Percentiles rank a stretch among this genome's conserved stretches.
These are phyloP conservation scores for Clarias platycephalus DNA, from an alignment of 2,797 vertebrate species.

Conservation along the genomic window DNA sequence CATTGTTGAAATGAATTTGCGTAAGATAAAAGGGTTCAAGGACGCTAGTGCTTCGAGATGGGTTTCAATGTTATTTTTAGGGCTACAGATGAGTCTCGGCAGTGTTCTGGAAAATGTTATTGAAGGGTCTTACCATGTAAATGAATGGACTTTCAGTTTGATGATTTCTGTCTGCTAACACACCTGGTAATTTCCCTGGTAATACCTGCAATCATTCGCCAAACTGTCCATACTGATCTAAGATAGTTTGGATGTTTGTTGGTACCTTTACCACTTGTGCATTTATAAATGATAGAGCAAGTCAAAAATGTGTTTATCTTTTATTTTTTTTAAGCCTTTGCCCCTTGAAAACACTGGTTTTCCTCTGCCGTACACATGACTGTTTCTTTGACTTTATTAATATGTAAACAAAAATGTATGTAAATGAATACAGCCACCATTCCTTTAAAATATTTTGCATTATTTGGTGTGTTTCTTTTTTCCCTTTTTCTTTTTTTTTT, in stretches of 20 bases:
- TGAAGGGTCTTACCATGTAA: background rate
- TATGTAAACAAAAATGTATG: background rate
- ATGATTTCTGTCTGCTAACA: background rate
- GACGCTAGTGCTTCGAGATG: no score
- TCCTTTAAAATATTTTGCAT: slow-evolving; percentile 7
- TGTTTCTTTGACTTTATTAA: background rate
- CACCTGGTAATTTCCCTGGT: background rate
- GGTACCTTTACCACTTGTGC: background rate
- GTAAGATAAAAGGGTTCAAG: no score
- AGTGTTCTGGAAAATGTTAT: background rate
- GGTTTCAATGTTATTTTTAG: background rate
- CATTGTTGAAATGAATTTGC: background rate
- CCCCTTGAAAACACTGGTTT: background rate
- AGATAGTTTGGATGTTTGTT: slow-evolving; percentile 16
- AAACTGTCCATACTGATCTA: background rate
- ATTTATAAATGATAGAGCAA: slow-evolving; percentile 7
- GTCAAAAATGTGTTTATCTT: background rate
- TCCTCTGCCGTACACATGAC: background rate
- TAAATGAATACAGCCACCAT: background rate
- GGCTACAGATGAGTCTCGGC: background rate
- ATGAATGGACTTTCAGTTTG: background rate
- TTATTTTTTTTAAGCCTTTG: background rate
- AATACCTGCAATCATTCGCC: background rate
- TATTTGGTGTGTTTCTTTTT: background rate
- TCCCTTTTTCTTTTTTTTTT: background rate